These are phyloP conservation scores for Acanthurus leucopareius DNA, from an alignment of 2,797 vertebrate species.

Conservation along the genomic window DNA sequence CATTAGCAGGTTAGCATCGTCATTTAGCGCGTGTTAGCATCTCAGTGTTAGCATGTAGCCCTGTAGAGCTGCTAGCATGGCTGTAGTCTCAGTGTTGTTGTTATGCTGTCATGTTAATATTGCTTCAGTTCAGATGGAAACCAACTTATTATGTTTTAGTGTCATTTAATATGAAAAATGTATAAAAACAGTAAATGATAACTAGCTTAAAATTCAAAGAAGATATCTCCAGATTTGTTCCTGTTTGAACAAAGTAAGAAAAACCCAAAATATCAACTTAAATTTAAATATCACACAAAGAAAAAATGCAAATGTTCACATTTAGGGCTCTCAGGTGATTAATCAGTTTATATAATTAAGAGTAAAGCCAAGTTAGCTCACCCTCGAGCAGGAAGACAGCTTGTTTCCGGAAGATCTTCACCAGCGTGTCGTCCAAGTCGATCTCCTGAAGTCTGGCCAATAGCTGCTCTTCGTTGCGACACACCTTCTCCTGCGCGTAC, in stretches of 20 bases:
- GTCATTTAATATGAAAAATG: no score
- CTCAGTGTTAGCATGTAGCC: no score
- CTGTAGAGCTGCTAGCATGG: background rate
- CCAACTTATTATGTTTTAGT: no score
- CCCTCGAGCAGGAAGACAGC: conserved; percentile 95
- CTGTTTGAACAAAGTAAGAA: background rate
- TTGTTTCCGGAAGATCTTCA: conserved; percentile 96
- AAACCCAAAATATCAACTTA: background rate
- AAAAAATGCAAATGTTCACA: background rate
- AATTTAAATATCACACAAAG: background rate
- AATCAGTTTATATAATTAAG: no score
- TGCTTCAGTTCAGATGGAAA: no score
- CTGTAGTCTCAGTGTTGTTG: background rate
- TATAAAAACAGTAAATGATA: no score
- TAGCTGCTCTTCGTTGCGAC: conserved; percentile 96
- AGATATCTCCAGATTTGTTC: no score
- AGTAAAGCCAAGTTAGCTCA: conserved; percentile 66
- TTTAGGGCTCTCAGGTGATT: background rate
- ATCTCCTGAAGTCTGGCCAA: conserved; percentile 95
- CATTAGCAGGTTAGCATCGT: background rate
- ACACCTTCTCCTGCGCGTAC: conserved; percentile 96
- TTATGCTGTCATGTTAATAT: background rate
- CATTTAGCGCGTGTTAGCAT: no score
- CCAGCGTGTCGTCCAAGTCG: conserved; percentile 89
- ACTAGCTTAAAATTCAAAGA: no score